Evolutionary conservation across 2,797 vertebrate genomes (phyloP).

Genomic region (Lates japonicus): DNA sequence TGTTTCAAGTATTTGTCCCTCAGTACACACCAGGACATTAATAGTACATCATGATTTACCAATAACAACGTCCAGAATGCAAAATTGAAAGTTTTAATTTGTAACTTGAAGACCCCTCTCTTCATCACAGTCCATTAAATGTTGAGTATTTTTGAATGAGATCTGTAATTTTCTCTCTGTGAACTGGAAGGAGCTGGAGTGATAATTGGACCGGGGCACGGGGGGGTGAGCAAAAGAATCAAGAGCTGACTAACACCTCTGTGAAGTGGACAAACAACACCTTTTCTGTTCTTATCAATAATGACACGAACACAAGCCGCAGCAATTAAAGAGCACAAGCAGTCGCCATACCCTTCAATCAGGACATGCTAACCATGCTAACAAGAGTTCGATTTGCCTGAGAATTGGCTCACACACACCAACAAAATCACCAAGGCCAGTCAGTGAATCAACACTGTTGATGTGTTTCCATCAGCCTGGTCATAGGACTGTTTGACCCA

Average conservation of each 20-base stretch:
- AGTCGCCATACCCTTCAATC: constrained; percentile 64
- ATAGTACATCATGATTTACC: not conserved
- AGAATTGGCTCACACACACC: constrained; percentile 36
- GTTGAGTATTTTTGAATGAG: not conserved
- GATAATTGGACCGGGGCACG: constrained; percentile 27
- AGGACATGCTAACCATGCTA: constrained; percentile 61
- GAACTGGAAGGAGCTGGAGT: not conserved
- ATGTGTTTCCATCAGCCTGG: constrained; percentile 31
- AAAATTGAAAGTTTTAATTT: not conserved
- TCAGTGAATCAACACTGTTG: constrained; percentile 31
- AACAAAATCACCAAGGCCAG: constrained; percentile 35
- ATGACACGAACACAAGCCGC: constrained; percentile 52
- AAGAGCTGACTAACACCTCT: constrained; percentile 26
- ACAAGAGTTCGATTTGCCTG: constrained; percentile 49
- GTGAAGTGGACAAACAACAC: constrained; percentile 60
- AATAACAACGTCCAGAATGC: not conserved
- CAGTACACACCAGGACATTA: too few relatives aligned
- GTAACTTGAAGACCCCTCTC: not conserved
- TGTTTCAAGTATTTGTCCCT: constrained; percentile 10
- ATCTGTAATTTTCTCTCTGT: constrained; percentile 2
- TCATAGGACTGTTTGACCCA: constrained; percentile 21
- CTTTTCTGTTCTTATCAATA: constrained; percentile 65
- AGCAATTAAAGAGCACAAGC: constrained; percentile 60
- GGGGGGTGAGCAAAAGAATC: constrained; percentile 34
- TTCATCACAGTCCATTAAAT: not conserved